A percentile compares a stretch with the other conserved stretches of the same genome.
Evolutionary conservation across 2,888 invertebrate species (phyloP).

Genomic region (Buathra laborator): DNA sequence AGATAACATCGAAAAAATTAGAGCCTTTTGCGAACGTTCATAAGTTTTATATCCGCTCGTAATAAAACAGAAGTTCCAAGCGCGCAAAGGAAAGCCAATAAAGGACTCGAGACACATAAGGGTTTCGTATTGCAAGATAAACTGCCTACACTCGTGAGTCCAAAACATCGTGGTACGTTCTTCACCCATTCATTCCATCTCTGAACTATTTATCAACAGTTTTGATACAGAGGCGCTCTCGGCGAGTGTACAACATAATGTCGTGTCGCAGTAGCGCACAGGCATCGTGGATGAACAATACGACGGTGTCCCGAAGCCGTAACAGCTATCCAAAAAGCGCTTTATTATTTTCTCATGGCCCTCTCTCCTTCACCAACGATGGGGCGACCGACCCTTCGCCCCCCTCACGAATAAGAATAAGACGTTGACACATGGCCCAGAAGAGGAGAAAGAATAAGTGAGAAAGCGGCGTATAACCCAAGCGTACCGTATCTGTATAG

Average conservation of each 20-base stretch:
- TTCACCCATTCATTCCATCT: slow-evolving; percentile 55
- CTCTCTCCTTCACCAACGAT: slow-evolving; percentile 11
- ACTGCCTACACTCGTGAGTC: slow-evolving; percentile 4
- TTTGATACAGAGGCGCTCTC: slow-evolving; percentile 74
- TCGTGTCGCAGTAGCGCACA: slow-evolving; percentile 28
- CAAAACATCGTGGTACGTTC: slow-evolving; percentile 25
- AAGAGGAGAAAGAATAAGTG: slow-evolving; percentile 49
- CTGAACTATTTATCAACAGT: slow-evolving; percentile 80
- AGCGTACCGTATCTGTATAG: slow-evolving; percentile 8
- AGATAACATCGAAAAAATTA: not conserved
- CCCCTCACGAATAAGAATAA: slow-evolving; percentile 81
- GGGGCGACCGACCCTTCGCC: slow-evolving; percentile 42
- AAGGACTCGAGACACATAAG: not conserved
- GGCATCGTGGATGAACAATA: slow-evolving; percentile 33
- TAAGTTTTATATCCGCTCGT: not conserved
- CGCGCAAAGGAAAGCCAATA: not conserved
- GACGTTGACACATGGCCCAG: slow-evolving; percentile 82
- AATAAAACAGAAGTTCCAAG: not conserved
- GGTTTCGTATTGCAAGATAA: not conserved
- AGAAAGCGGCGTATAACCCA: slow-evolving; percentile 51
- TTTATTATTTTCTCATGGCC: slow-evolving; percentile 66
- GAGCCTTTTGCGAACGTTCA: not conserved
- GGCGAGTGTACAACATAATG: slow-evolving; percentile 41
- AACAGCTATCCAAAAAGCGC: slow-evolving; percentile 45
- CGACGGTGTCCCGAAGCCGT: slow-evolving; percentile 16